These are phyloP conservation scores for Botrylloides violaceus DNA, from an alignment of 23 tunicate species.

Conservation along the genomic window DNA sequence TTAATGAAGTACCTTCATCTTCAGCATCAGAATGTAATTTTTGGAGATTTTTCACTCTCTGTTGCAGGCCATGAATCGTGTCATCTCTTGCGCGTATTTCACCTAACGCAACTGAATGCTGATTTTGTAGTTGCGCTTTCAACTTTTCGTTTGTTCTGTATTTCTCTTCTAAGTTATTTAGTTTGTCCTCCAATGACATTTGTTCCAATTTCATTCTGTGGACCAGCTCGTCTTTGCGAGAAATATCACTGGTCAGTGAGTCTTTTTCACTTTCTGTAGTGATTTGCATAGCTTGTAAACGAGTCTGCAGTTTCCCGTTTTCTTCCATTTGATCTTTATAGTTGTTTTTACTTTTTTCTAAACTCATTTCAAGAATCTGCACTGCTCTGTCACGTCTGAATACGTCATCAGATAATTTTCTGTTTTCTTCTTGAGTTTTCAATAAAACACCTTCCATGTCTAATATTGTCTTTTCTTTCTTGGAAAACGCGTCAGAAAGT, in stretches of 20 bases:
- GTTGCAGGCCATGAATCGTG: slow-evolving; percentile 36
- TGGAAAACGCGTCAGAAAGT: slow-evolving; percentile 16
- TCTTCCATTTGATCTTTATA: slow-evolving; percentile 60
- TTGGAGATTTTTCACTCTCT: slow-evolving; percentile 34
- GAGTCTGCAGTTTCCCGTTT: slow-evolving; percentile 63
- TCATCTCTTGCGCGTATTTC: slow-evolving; percentile 62
- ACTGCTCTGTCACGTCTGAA: slow-evolving; percentile 53
- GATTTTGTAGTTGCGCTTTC: slow-evolving; percentile 58
- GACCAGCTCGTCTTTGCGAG: slow-evolving; percentile 54
- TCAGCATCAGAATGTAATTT: slow-evolving; percentile 33
- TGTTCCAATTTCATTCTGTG: slow-evolving; percentile 61
- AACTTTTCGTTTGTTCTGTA: slow-evolving; percentile 35
- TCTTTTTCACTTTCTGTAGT: slow-evolving; percentile 84
- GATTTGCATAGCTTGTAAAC: slow-evolving; percentile 58
- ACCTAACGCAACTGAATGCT: slow-evolving; percentile 52
- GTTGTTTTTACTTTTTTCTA: slow-evolving; percentile 5
- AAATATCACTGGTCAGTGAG: slow-evolving; percentile 62
- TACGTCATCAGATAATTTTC: slow-evolving; percentile 27
- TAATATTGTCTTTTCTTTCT: slow-evolving; percentile 5
- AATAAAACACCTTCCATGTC: slow-evolving; percentile 24
- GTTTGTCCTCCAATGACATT: slow-evolving; percentile 43
- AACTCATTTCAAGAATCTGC: slow-evolving; percentile 35
- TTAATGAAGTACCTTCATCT: slow-evolving; percentile 38
- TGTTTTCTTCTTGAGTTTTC: slow-evolving; percentile 45
- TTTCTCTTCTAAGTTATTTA: slow-evolving; percentile 40